Evolutionary conservation across 2,888 invertebrate genomes (phyloP).

Genomic region (Boloria selene): DNA sequence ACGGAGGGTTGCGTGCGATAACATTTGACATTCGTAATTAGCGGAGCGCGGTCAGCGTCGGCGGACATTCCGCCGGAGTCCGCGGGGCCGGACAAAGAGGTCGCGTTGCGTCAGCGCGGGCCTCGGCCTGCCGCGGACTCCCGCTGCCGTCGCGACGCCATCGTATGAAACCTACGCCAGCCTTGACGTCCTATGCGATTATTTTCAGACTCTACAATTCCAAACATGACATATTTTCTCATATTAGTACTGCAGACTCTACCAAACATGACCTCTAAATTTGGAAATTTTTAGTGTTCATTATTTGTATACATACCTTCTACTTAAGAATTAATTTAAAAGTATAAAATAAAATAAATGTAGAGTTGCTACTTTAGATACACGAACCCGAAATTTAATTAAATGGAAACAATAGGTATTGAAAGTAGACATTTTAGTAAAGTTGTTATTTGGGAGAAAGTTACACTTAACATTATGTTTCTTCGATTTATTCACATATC

Average conservation of each 20-base stretch:
- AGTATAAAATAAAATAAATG: too few species aligned
- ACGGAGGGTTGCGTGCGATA: constrained; percentile 81
- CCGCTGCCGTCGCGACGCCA: constrained; percentile 43
- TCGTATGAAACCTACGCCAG: constrained; percentile 59
- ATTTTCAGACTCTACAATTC: constrained; percentile 18
- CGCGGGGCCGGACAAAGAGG: constrained; percentile 75
- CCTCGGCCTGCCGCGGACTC: constrained; percentile 41
- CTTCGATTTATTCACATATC: constrained; percentile 56
- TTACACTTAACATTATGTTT: constrained; percentile 23
- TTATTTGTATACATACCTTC: not conserved
- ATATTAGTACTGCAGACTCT: constrained; percentile 4
- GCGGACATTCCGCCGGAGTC: constrained; percentile 55
- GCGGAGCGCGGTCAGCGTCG: constrained; percentile 68
- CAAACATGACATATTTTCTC: constrained; percentile 10
- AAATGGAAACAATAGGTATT: not conserved
- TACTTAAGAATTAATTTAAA: too few species aligned
- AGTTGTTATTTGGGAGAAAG: not conserved
- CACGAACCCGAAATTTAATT: not conserved
- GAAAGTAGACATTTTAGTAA: not conserved
- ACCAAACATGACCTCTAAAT: not conserved
- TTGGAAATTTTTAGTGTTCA: not conserved
- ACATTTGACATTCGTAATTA: constrained; percentile 83
- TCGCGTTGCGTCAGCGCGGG: constrained; percentile 76
- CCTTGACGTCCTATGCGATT: constrained; percentile 64
- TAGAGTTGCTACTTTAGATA: too few species aligned